Evolutionary conservation across 2,113 vertebrate species (phyloP).

Genomic region (Odocoileus hemionus): DNA sequence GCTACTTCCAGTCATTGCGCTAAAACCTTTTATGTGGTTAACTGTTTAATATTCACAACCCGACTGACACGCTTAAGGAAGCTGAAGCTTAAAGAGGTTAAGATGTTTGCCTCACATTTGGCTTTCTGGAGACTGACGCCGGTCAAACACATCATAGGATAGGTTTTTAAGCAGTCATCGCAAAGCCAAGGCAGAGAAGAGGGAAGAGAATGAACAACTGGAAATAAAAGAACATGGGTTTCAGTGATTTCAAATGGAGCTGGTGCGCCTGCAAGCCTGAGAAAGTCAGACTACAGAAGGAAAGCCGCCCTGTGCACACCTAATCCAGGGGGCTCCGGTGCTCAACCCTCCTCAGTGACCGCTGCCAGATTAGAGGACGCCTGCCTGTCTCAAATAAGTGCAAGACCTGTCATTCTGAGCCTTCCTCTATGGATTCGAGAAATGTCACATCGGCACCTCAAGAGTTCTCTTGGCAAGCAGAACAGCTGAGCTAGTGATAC

Average conservation of each 20-base stretch:
- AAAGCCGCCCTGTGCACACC: accelerated
- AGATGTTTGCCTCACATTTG: neutral
- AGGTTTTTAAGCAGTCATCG: neutral
- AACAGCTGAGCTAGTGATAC: neutral
- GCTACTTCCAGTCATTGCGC: neutral
- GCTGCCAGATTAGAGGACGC: neutral
- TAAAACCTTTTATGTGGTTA: neutral
- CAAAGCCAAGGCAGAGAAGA: neutral
- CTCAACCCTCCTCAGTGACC: neutral
- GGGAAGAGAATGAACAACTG: neutral
- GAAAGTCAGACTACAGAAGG: neutral
- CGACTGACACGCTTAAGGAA: neutral
- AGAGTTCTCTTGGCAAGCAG: neutral
- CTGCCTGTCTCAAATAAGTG: neutral
- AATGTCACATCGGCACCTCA: neutral
- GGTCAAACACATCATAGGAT: neutral
- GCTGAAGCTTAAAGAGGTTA: neutral
- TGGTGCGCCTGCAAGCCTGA: neutral
- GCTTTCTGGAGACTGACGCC: neutral
- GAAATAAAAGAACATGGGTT: neutral
- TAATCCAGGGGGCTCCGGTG: accelerated
- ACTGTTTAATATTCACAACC: neutral
- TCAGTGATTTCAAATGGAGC: neutral
- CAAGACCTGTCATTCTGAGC: neutral
- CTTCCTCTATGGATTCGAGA: neutral